Evolutionary conservation across 2,113 vertebrate species (phyloP).

Genomic region (Anolis carolinensis): DNA sequence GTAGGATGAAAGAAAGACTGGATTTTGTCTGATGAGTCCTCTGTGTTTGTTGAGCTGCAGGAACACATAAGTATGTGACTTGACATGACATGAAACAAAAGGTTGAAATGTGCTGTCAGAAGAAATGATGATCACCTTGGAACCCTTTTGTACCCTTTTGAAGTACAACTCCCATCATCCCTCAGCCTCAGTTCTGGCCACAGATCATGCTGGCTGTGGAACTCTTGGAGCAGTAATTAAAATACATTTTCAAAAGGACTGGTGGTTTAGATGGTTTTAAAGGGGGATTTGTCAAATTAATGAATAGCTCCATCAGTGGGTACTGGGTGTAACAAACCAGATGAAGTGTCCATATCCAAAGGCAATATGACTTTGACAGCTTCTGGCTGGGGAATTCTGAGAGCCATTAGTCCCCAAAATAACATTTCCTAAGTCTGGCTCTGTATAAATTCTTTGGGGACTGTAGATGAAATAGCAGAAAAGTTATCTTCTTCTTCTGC

Average conservation of each 20-base stretch:
- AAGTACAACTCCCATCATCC: background rate
- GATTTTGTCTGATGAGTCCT: background rate
- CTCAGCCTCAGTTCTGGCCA: too few species aligned
- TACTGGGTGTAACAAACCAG: too few species aligned
- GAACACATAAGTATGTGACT: background rate
- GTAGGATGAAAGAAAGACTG: background rate
- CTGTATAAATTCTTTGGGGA: background rate
- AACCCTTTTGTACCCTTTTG: too few species aligned
- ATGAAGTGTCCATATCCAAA: too few species aligned
- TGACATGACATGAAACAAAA: background rate
- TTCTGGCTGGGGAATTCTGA: too few species aligned
- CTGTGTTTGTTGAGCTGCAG: background rate
- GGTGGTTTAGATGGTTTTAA: too few species aligned
- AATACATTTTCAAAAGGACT: too few species aligned
- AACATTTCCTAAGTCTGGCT: too few species aligned
- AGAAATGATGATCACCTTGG: background rate
- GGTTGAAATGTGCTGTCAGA: background rate
- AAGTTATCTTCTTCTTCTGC: background rate
- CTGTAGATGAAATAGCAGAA: background rate
- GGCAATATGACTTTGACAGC: too few species aligned
- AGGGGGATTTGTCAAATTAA: too few species aligned
- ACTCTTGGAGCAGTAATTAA: background rate
- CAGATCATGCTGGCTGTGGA: background rate
- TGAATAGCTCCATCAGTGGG: too few species aligned
- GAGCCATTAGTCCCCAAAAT: too few species aligned